Evolutionary conservation across 2,797 vertebrate genomes (phyloP).

Genomic region (Erpetoichthys calabaricus): DNA sequence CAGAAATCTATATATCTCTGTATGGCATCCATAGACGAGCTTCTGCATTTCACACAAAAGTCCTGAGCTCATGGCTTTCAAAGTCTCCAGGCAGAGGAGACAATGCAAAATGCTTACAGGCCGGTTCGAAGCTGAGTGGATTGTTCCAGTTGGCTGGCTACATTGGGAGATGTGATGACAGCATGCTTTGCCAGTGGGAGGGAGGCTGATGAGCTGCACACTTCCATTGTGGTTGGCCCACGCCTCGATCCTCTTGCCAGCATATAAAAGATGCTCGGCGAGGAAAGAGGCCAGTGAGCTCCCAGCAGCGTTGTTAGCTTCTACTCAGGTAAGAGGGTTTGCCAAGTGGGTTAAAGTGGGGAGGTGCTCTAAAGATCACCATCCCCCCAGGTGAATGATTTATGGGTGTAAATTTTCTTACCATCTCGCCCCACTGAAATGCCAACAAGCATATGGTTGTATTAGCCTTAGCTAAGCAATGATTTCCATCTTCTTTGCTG

Average conservation of each 20-base stretch:
- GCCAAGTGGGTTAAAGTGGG: constrained; percentile 5
- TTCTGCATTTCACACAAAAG: too few relatives aligned
- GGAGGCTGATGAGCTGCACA: constrained; percentile 67
- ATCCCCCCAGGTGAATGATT: too few relatives aligned
- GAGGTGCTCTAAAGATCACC: background rate
- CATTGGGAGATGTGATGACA: constrained; percentile 55
- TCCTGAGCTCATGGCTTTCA: constrained; percentile 47
- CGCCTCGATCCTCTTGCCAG: constrained; percentile 66
- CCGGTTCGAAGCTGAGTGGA: constrained; percentile 30
- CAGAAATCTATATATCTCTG: too few relatives aligned
- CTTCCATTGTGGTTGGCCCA: constrained; percentile 61
- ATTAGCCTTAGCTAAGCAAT: too few relatives aligned
- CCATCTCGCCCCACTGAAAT: too few relatives aligned
- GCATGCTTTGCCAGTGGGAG: constrained; percentile 37
- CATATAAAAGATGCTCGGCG: constrained; percentile 66
- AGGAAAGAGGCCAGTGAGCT: constrained; percentile 31
- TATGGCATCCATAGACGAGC: too few relatives aligned
- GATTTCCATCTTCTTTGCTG: too few relatives aligned
- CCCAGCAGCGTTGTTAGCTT: constrained; percentile 55
- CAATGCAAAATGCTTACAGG: constrained; percentile 66
- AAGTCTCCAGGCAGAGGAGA: constrained; percentile 28
- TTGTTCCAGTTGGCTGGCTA: constrained; percentile 37
- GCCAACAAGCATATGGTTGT: too few relatives aligned
- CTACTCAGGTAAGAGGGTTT: constrained; percentile 69
- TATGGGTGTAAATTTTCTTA: too few relatives aligned